A percentile compares a stretch with the other conserved stretches of the same genome.
phyloP scores from a whole-genome alignment of 2,888 invertebrate genomes.

The Scrobipalpa costella region DNA sequence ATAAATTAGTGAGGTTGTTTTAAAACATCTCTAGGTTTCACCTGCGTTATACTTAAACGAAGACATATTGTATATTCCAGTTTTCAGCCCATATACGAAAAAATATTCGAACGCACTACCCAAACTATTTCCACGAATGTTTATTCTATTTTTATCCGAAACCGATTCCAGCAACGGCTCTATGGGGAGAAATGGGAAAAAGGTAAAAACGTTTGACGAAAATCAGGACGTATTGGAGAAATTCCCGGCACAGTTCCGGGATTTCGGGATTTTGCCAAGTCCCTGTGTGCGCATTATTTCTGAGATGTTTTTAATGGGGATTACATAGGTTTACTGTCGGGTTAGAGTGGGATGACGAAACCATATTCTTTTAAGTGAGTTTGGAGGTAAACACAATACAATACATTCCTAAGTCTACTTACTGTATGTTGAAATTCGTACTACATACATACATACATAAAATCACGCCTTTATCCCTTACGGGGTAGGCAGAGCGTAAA shows the following conservation, averaged over 20 bases:
- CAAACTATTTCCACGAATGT: not conserved
- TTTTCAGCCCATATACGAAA: no score
- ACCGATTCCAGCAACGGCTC: conserved; percentile 4
- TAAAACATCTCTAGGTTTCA: no score
- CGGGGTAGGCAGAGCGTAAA: no score
- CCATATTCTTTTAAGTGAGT: no score
- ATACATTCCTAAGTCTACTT: no score
- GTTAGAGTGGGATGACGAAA: not conserved
- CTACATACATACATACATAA: no score
- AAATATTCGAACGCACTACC: not conserved
- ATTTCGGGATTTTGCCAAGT: not conserved
- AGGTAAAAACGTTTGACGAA: conserved; percentile 19
- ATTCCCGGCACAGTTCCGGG: conserved; percentile 13
- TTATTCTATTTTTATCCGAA: conserved; percentile 10
- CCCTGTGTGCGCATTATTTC: not conserved
- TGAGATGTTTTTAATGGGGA: not conserved
- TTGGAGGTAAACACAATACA: no score
- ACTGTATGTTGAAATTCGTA: no score
- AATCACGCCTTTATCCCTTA: no score
- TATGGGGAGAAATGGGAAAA: conserved; percentile 14
- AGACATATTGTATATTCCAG: no score
- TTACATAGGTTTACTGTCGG: not conserved
- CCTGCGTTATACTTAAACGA: no score
- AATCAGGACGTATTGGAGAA: conserved; percentile 18
- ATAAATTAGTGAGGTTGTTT: no score